Percentiles rank a stretch among this genome's conserved stretches.
Evolutionary conservation across 2,797 vertebrate genomes (phyloP).

Genomic region (Chrysocyon brachyurus): DNA sequence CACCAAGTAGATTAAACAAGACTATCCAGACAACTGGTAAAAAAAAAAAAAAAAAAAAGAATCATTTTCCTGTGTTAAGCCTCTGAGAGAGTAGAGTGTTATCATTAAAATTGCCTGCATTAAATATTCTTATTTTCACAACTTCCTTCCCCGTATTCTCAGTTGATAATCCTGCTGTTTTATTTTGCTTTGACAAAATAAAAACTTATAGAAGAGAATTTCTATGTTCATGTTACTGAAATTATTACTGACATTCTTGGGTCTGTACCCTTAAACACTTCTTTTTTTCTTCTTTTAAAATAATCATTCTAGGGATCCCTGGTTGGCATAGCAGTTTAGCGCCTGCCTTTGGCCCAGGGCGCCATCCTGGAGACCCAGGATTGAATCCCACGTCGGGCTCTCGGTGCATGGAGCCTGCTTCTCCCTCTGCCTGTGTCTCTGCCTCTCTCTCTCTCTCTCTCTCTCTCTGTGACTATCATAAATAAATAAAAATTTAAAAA

Average conservation of each 20-base stretch:
- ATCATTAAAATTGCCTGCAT: neutral
- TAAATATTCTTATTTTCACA: neutral
- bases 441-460: no score
- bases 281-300: neutral
- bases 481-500: no score
- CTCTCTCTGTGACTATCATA: no score
- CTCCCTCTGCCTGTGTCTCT: no score
- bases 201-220: neutral
- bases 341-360: no score
- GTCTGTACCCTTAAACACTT: neutral
- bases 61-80: neutral
- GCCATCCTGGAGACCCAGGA: rapidly evolving
- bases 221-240: neutral
- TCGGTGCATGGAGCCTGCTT: no score
- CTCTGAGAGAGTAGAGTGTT: neutral
- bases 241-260: neutral
- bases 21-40: neutral
- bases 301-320: neutral
- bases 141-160: neutral
- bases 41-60: neutral
- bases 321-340: no score
- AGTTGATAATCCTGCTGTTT: neutral
- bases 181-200: neutral
- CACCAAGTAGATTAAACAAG: neutral
- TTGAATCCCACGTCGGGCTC: no score